Evolutionary conservation across 2,113 vertebrate genomes (phyloP).

Genomic region (Microtus oregoni): DNA sequence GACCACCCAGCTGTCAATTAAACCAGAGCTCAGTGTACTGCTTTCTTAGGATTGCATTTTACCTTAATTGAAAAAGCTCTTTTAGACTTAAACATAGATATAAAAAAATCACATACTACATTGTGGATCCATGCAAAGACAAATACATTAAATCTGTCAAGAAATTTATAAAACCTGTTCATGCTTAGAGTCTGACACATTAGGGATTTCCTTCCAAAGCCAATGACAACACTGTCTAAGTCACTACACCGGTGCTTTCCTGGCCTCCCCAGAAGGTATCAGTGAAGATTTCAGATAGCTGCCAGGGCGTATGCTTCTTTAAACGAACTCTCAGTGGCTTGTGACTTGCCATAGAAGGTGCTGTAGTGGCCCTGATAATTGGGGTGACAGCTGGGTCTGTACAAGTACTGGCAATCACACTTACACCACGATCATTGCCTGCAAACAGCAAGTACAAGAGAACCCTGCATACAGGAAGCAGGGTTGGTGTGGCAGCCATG

Average conservation of each 20-base stretch:
- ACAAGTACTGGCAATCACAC: neutral
- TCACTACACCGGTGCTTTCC: neutral
- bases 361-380: neutral
- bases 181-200: neutral
- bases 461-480: neutral
- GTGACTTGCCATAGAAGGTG: neutral
- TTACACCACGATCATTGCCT: neutral
- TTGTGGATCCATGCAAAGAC: neutral
- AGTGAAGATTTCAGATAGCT: slow-evolving; percentile 58
- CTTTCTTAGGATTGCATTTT: neutral
- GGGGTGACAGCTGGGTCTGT: neutral
- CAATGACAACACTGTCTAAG: neutral
- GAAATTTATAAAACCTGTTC: slow-evolving; percentile 33
- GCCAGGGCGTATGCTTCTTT: neutral
- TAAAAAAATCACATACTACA: neutral
- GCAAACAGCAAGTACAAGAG: neutral
- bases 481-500: neutral
- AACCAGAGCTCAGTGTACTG: neutral
- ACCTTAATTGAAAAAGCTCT: neutral
- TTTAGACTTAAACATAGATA: neutral
- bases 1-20: neutral
- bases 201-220: neutral
- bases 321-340: neutral
- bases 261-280: slow-evolving; percentile 59
- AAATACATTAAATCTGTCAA: neutral